Evolutionary conservation across 1,140 invertebrate species (phyloP), one percentile per base, ranked within the genome.

Genomic region (Zaprionus africanus): DNA sequence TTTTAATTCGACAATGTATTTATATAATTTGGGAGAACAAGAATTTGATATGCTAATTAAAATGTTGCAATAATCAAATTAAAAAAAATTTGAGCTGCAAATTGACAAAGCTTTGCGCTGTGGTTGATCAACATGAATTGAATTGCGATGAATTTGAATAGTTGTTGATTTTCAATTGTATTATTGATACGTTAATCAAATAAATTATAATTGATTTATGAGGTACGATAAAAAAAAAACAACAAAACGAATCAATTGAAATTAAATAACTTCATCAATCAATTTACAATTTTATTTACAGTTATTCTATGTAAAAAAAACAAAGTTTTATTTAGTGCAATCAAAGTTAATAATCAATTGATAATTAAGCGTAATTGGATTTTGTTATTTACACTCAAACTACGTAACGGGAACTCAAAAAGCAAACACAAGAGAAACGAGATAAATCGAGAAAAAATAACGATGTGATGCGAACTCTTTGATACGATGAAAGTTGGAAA

Each of bases 381-480:
- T 12, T 22, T 51, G 12, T 24, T 51, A 51, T 54, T 31, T 46
- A 71, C 76, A 82, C 65, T 69, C 61, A 65, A 62, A 46, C 70
- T 72, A 82, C 69, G 36, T 58, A 65, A 57, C 13, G 34, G 22
- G 13, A 41, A 41, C 38, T 41, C 5, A 46, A 60, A 56, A 24
- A 6, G 17, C 17, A 22, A 46, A 62, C 41, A 17, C 24, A 49
- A 62, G n/a, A 62, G 43, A 26, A 51, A 38, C 9, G 19, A 24
- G 34, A 59, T 24, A 36, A 75, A 71, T 15, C 34, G 26, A 49
- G 19, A 70, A 78, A 54, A 22, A 46, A 69, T 64, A 73, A 81
- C 49, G 41, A 82, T 78, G 76, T 81, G 64, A 84, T 82, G 79
- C 67, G 68, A 78, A 46, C n/a, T 46, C 41, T 66, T 38, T 65